Evolutionary conservation across 1,140 invertebrate species (phyloP).

Genomic region (Meloidogyne floridensis): DNA sequence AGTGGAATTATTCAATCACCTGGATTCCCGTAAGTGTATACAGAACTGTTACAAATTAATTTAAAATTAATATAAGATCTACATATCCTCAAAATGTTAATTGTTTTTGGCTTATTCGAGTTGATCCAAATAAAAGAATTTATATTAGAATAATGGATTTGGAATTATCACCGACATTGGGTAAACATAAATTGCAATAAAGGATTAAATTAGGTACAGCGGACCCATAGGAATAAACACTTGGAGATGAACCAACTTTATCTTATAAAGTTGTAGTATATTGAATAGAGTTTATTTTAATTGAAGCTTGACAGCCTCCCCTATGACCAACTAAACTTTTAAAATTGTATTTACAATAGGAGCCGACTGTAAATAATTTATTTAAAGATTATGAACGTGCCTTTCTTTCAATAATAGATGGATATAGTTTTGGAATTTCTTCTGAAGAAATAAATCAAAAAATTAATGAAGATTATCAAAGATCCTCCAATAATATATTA

Average conservation of each 20-base stretch:
- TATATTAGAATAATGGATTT: conserved; percentile 49
- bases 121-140: conserved; percentile 39
- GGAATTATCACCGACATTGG: conserved; percentile 46
- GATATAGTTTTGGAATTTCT: background rate
- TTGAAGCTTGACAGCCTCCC: too few species aligned
- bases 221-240: too few species aligned
- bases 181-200: conserved; percentile 8
- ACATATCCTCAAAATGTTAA: conserved; percentile 51
- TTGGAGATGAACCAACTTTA: too few species aligned
- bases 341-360: too few species aligned
- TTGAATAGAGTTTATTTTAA: too few species aligned
- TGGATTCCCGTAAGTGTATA: conserved; percentile 17
- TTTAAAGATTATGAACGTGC: conserved; percentile 21
- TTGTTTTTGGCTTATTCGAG: conserved; percentile 51
- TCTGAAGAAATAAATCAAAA: background rate
- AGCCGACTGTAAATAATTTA: too few species aligned
- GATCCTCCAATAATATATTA: background rate
- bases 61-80: conserved; percentile 36
- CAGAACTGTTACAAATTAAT: conserved; percentile 25
- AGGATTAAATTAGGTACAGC: too few species aligned
- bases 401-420: background rate
- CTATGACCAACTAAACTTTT: too few species aligned
- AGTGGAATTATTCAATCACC: conserved; percentile 39
- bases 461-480: background rate
- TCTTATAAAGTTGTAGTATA: too few species aligned